phyloP scores from a whole-genome alignment of 2,797 vertebrate species.

The Phoeniculus purpureus region DNA sequence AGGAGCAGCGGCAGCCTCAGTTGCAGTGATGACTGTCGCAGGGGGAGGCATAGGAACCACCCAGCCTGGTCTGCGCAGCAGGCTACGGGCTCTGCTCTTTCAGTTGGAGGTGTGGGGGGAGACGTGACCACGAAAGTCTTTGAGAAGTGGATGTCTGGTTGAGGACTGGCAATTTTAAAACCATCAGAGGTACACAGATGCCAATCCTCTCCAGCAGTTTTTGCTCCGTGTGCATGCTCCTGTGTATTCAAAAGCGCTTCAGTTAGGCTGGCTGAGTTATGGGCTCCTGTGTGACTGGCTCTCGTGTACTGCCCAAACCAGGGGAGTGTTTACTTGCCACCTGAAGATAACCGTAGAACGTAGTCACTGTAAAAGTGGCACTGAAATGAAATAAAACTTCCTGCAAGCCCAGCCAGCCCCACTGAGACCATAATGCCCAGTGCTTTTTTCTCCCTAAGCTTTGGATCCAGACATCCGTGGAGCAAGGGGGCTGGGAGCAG shows the following conservation, averaged over 20 bases:
- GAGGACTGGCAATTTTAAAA: not conserved
- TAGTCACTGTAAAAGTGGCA: not conserved
- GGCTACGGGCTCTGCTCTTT: not conserved
- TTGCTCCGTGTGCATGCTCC: not conserved
- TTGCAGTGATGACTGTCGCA: constrained; percentile 9
- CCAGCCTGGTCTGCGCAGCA: not conserved
- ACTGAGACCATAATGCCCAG: not conserved
- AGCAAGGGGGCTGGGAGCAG: not conserved
- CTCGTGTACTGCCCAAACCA: not conserved
- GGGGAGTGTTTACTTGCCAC: too few species aligned
- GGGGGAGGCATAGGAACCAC: not conserved
- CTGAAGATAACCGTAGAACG: not conserved
- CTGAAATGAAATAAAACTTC: not conserved
- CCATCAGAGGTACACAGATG: not conserved
- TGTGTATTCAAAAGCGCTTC: not conserved
- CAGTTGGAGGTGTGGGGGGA: not conserved
- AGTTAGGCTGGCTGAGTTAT: not conserved
- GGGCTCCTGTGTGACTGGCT: not conserved
- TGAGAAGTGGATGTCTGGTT: not conserved
- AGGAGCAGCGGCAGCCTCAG: constrained; percentile 29
- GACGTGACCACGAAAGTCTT: not conserved
- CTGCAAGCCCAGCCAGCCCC: not conserved
- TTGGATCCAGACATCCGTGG: not conserved
- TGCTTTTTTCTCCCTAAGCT: not conserved
- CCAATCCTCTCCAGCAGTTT: not conserved